Percentiles rank a stretch among this genome's conserved stretches.
phyloP scores from a whole-genome alignment of 2,888 invertebrate genomes.

The Melinaea menophilus region DNA sequence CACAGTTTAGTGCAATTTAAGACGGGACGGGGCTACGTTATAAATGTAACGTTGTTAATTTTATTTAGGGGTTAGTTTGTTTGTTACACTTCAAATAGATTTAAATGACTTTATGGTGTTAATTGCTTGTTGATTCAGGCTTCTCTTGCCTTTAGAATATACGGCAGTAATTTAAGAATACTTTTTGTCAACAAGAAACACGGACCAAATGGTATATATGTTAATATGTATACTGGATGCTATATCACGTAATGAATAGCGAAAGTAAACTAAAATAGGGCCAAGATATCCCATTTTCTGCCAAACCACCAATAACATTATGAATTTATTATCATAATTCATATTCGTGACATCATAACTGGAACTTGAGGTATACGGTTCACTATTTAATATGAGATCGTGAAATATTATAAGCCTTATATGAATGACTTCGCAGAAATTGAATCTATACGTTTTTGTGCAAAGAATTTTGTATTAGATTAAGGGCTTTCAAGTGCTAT shows the following conservation, averaged over 20 bases:
- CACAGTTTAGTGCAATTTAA: slow-evolving; percentile 40
- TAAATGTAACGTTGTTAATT: slow-evolving; percentile 38
- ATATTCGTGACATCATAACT: slow-evolving; percentile 8
- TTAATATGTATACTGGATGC: background rate
- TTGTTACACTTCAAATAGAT: slow-evolving; percentile 36
- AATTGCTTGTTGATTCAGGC: slow-evolving; percentile 44
- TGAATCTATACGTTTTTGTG: slow-evolving; percentile 2
- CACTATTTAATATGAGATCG: slow-evolving; percentile 19
- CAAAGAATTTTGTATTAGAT: background rate
- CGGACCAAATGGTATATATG: too few relatives aligned
- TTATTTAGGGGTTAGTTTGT: slow-evolving; percentile 27
- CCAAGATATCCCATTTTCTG: slow-evolving; percentile 2
- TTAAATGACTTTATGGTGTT: slow-evolving; percentile 58
- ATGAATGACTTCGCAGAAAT: slow-evolving; percentile 14
- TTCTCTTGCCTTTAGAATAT: slow-evolving; percentile 35
- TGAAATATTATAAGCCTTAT: slow-evolving; percentile 16
- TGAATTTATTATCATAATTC: slow-evolving; percentile 1
- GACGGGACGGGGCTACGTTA: slow-evolving; percentile 37
- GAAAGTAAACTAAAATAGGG: background rate
- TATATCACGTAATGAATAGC: background rate
- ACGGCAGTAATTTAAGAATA: background rate
- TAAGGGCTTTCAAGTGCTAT: too few relatives aligned
- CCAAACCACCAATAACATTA: slow-evolving; percentile 6
- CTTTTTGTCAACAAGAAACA: background rate
- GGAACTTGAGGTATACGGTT: slow-evolving; percentile 10